Percentiles rank a stretch among this genome's conserved stretches.
These are phyloP conservation scores for Atlantisia rogersi DNA, from an alignment of 2,113 vertebrate genomes.

Conservation along the genomic window DNA sequence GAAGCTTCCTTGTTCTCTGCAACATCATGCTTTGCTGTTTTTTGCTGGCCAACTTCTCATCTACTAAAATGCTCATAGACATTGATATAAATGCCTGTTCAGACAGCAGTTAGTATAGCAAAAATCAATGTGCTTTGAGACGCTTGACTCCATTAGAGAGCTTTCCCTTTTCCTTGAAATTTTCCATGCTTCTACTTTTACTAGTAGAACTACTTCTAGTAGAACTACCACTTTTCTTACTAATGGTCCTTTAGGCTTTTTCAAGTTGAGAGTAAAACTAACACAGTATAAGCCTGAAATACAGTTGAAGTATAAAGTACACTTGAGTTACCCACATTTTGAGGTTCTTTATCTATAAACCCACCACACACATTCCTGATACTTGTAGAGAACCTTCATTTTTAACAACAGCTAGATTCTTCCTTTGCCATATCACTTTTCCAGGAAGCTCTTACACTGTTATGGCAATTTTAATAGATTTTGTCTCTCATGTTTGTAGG, in stretches of 20 bases:
- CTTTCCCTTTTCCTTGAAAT: neutral
- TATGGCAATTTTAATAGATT: neutral
- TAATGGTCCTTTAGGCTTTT: neutral
- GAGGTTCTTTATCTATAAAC: neutral
- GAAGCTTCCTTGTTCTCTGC: slow-evolving; percentile 16
- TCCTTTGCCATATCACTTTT: neutral
- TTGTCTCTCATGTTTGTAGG: neutral
- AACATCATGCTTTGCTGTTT: slow-evolving; percentile 17
- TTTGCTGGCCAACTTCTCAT: slow-evolving; percentile 34
- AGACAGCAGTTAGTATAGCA: slow-evolving; percentile 38
- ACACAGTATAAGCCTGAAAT: neutral
- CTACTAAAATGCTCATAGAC: slow-evolving; percentile 36
- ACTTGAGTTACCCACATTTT: neutral
- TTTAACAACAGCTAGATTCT: neutral
- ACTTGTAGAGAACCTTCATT: neutral
- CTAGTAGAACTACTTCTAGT: too few relatives aligned
- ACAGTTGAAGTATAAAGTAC: neutral
- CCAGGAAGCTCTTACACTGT: neutral
- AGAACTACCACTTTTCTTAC: neutral
- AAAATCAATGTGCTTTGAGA: neutral
- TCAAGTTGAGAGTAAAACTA: neutral
- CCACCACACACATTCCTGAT: neutral
- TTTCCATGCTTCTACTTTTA: neutral
- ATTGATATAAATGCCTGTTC: slow-evolving; percentile 38
- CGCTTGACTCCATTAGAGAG: neutral